Evolutionary conservation across 1,140 invertebrate genomes (phyloP).

Genomic region (Dryas iulia): DNA sequence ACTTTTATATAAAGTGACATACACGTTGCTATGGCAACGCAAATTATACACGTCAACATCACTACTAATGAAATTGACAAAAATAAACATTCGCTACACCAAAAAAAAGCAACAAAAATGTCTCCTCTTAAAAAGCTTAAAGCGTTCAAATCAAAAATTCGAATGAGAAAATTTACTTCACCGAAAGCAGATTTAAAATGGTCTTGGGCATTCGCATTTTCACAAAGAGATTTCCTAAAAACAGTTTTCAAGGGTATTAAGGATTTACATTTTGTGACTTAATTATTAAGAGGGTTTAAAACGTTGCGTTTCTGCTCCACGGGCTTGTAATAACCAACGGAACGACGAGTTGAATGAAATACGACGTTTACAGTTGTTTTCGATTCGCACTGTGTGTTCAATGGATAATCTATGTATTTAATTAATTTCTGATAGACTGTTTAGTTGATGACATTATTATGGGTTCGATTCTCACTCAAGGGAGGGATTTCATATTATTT

Average conservation of each 20-base stretch:
- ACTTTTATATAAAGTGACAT: too few species aligned
- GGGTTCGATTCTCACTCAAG: too few species aligned
- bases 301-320: slow-evolving; percentile 37
- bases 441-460: too few species aligned
- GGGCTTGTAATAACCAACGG: slow-evolving; percentile 35
- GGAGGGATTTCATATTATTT: too few species aligned
- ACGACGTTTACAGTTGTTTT: too few species aligned
- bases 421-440: too few species aligned
- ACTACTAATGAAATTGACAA: too few species aligned
- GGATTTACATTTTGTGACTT: slow-evolving; percentile 57
- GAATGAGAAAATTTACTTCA: slow-evolving; percentile 18
- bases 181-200: slow-evolving; percentile 18
- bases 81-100: not conserved
- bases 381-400: too few species aligned
- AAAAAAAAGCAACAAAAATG: not conserved
- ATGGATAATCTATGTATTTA: too few species aligned
- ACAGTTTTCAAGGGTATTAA: slow-evolving; percentile 44
- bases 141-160: slow-evolving; percentile 20
- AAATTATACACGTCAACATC: too few species aligned
- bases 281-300: slow-evolving; percentile 59
- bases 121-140: not conserved
- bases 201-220: slow-evolving; percentile 34
- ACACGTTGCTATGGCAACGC: too few species aligned
- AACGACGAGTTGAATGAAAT: slow-evolving; percentile 32
- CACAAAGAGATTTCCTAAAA: slow-evolving; percentile 40